A percentile compares a stretch with the other conserved stretches of the same genome.
phyloP scores from a whole-genome alignment of 2,797 vertebrate genomes.

The Zenarchopterus dispar region DNA sequence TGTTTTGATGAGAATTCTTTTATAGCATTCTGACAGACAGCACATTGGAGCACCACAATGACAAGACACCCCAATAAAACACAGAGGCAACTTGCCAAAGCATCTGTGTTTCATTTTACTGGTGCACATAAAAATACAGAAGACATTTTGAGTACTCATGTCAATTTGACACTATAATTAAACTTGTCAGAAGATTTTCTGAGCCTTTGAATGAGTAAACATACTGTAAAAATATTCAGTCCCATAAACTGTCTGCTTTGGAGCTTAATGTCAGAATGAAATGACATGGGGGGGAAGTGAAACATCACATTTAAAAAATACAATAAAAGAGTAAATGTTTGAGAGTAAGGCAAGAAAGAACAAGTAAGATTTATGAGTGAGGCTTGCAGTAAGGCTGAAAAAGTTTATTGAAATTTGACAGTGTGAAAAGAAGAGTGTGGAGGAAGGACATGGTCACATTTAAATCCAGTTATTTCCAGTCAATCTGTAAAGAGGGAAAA shows the following conservation, averaged over 20 bases:
- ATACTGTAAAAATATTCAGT: constrained; percentile 1
- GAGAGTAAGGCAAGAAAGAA: not conserved
- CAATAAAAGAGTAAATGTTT: not conserved
- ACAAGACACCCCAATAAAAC: constrained; percentile 41
- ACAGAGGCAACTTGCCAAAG: no score
- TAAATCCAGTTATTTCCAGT: no score
- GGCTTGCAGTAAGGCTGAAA: no score
- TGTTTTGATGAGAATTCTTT: constrained; percentile 36
- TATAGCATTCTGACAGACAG: constrained; percentile 46
- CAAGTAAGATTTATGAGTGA: not conserved
- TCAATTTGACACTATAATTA: constrained; percentile 21
- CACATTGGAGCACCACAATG: constrained; percentile 36
- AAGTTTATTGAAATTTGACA: no score
- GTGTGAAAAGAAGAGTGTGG: no score
- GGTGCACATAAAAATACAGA: constrained; percentile 27
- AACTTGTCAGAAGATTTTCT: constrained; percentile 15
- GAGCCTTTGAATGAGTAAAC: not conserved
- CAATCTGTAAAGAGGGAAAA: no score
- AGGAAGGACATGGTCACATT: no score
- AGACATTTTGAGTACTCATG: constrained; percentile 16
- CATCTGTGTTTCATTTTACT: constrained; percentile 21
- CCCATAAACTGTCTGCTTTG: no score
- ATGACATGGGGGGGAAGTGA: not conserved
- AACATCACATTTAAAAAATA: not conserved
- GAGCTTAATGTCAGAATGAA: not conserved